A percentile compares a stretch with the other conserved stretches of the same genome.
Conservation (phyloP, 2,113 vertebrate genomes). For the Procavia capensis region DNA sequence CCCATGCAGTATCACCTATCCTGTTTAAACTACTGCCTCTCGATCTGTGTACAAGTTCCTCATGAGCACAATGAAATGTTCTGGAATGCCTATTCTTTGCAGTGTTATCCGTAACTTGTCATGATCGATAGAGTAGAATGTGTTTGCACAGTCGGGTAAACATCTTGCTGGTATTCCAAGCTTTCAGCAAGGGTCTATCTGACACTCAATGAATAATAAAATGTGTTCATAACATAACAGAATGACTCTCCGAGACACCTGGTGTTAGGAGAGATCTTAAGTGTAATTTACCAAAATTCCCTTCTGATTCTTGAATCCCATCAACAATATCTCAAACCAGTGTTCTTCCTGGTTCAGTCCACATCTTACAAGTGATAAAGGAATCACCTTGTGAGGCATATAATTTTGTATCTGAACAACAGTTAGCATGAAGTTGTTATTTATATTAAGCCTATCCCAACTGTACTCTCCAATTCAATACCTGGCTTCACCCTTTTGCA, state of each 20-base stretch:
- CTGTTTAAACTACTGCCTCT: no score
- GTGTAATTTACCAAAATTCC: constrained; percentile 20
- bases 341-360: not conserved
- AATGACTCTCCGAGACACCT: not conserved
- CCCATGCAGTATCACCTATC: no score
- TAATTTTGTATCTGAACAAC: not conserved
- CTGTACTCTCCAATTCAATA: not conserved
- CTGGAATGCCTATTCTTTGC: no score
- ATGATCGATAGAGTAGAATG: no score
- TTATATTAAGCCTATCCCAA: not conserved
- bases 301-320: not conserved
- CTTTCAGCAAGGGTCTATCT: no score
- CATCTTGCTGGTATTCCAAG: no score
- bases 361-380: not conserved
- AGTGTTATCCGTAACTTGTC: no score
- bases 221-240: not conserved
- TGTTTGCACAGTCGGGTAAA: no score
- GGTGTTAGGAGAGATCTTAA: not conserved
- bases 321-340: not conserved
- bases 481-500: not conserved
- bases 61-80: no score
- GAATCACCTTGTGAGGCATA: not conserved
- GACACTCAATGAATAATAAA: constrained; percentile 17
- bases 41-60: no score
- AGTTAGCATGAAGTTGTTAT: not conserved